Percentiles rank a stretch among this genome's conserved stretches.
Evolutionary conservation across 2,113 vertebrate genomes (phyloP).

Genomic region (Ceuthmochares aereus): DNA sequence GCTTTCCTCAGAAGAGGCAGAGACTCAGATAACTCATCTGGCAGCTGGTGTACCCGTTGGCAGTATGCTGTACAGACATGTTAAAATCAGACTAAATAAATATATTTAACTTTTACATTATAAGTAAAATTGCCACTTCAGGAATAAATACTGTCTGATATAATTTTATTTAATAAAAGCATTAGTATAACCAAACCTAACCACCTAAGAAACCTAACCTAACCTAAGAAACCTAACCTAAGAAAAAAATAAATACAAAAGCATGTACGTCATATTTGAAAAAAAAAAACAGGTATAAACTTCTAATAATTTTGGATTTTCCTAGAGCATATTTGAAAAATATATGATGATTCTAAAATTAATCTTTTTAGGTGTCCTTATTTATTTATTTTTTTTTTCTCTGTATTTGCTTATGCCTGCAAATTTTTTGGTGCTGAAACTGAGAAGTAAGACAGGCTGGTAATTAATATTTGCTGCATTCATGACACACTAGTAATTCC

Average conservation of each 20-base stretch:
- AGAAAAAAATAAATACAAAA: not conserved
- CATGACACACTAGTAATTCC: not conserved
- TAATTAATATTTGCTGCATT: not conserved
- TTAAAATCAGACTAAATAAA: constrained; percentile 6
- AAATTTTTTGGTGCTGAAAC: not conserved
- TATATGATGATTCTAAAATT: not conserved
- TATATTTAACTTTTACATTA: constrained; percentile 12
- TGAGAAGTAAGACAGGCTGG: not conserved
- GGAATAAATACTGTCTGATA: not conserved
- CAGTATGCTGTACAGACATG: not conserved
- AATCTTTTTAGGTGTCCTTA: not conserved
- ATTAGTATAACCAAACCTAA: not conserved
- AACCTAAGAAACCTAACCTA: no score
- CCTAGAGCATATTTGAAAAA: not conserved
- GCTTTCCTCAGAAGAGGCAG: not conserved
- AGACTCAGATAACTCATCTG: constrained; percentile 1
- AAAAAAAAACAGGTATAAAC: not conserved
- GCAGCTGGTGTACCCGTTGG: constrained; percentile 9
- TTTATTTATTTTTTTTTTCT: not conserved
- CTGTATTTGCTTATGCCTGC: not conserved
- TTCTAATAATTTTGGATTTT: not conserved
- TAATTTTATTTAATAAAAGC: not conserved
- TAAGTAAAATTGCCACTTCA: constrained; percentile 1
- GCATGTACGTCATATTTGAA: rapidly evolving
- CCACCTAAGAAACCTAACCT: not conserved